Conservation (phyloP, 2,797 vertebrate genomes). For the Otolemur crassicaudatus region DNA sequence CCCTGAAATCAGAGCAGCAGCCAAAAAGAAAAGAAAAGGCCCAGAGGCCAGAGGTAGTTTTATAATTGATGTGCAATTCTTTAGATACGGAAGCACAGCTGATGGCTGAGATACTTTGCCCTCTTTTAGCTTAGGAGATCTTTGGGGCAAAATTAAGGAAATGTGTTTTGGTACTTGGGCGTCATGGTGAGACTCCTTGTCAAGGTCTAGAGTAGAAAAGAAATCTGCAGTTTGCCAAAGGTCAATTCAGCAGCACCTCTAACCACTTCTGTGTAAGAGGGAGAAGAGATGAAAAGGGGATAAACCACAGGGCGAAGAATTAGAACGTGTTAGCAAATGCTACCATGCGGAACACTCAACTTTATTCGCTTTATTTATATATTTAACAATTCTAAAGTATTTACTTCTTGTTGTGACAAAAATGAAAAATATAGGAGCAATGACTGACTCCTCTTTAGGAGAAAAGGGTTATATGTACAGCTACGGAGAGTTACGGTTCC, state of each 20-base stretch:
- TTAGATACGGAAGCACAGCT: not conserved
- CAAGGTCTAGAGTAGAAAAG: slow-evolving; percentile 16
- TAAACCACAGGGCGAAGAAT: slow-evolving; percentile 61
- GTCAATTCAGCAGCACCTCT: slow-evolving; percentile 21
- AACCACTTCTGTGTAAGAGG: not conserved
- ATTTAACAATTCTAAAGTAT: slow-evolving; percentile 92
- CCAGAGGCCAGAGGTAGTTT: slow-evolving; percentile 1
- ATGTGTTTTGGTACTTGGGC: not conserved
- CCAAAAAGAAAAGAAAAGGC: not conserved
- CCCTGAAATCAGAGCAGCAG: not conserved
- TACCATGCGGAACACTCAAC: slow-evolving; percentile 89
- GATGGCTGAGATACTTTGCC: not conserved
- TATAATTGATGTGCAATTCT: not conserved
- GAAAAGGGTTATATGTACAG: slow-evolving; percentile 87
- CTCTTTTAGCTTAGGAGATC: not conserved
- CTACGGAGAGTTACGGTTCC: slow-evolving; percentile 87
- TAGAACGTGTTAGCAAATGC: slow-evolving; percentile 82
- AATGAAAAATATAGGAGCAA: slow-evolving; percentile 90
- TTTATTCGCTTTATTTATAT: slow-evolving; percentile 92
- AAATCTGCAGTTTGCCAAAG: slow-evolving; percentile 39
- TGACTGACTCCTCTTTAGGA: slow-evolving; percentile 85
- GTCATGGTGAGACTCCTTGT: not conserved
- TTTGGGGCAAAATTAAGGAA: not conserved
- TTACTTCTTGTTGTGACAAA: slow-evolving; percentile 90
- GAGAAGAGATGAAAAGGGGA: slow-evolving; percentile 3